Evolutionary conservation across 2,797 vertebrate species (phyloP), one percentile per base, ranked within the genome.

Genomic region (Sebastes alutus): DNA sequence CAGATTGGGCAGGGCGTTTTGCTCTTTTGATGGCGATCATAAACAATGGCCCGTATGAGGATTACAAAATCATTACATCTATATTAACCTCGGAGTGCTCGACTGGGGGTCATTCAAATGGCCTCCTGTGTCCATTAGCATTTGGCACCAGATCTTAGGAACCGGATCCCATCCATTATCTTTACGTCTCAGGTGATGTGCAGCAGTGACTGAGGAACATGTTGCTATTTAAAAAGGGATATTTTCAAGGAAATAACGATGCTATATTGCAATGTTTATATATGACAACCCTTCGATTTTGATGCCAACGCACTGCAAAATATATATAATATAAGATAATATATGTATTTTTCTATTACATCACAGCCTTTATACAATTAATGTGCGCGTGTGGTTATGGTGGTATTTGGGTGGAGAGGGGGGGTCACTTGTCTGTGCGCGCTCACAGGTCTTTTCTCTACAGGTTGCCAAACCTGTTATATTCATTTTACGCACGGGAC

Each of bases 11-110:
- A 80, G 93, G 94, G 92, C 92, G 88, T 95, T 95, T 96, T 96
- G 94, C 92, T 92, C 94, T 95, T 96, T 96, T 95, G 94, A 95
- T 94, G 94, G 89, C 56, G 81, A 89, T 90, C 91, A 91, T 93
- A 93, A 94, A 96, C 95, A 95, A 95, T 92, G 88, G 83, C 85
- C 88, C 79, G 79, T 84, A 90, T 91, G 92, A 92, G 82, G 88
- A 96, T 96, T 96, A 96, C 95, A 96, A 94, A 96, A 96, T 95
- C 95, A 95, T 96, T 96, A 96, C 95, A 95, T 94, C 92, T 94
- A 94, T 93, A 95, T 96, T 94, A 95, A 95, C 89, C 90, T 65
- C 86, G 54, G 84, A 93, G 92, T 63, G 87, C 84, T 89, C 92
- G 83, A 88, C 94, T 91, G 90, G 94, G 92, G 92, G 90, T 82